Percentiles rank a stretch among this genome's conserved stretches.
Conservation (phyloP, 1,140 invertebrate genomes). For the Cotesia typhae region DNA sequence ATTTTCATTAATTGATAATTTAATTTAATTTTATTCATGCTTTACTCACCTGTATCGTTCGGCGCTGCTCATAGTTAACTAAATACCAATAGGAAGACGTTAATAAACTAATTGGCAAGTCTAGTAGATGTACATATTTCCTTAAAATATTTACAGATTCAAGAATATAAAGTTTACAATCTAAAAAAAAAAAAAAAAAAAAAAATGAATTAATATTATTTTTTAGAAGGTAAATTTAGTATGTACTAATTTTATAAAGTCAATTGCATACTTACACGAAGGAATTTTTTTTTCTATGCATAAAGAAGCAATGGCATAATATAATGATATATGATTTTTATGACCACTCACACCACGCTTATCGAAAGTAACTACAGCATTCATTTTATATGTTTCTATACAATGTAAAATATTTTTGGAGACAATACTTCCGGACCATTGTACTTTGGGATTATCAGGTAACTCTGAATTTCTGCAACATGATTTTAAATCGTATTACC, state of each 20-base stretch:
- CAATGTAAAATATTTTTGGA: constrained; percentile 77
- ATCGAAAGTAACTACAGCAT: constrained; percentile 92
- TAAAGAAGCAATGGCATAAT: constrained; percentile 79
- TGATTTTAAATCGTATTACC: too few relatives aligned
- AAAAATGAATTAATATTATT: constrained; percentile 25
- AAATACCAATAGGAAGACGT: constrained; percentile 78
- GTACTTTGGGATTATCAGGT: constrained; percentile 76
- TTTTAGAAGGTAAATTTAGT: constrained; percentile 8
- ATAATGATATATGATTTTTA: constrained; percentile 86
- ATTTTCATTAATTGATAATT: constrained; percentile 11
- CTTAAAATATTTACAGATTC: constrained; percentile 85
- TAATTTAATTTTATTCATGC: background rate
- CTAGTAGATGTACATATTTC: constrained; percentile 87
- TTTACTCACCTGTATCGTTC: constrained; percentile 54
- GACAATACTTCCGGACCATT: constrained; percentile 80
- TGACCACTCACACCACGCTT: constrained; percentile 88
- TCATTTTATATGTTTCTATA: constrained; percentile 78
- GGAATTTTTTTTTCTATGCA: constrained; percentile 79
- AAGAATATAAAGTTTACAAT: constrained; percentile 81
- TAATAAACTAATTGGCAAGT: constrained; percentile 81
- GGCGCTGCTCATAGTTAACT: constrained; percentile 60
- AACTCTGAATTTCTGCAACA: constrained; percentile 73
- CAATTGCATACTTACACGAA: constrained; percentile 65
- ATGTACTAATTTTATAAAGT: background rate
- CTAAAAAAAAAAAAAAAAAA: constrained; percentile 65